Conservation (phyloP, 2,797 vertebrate genomes). For the Parotocinclus haroldoi region DNA sequence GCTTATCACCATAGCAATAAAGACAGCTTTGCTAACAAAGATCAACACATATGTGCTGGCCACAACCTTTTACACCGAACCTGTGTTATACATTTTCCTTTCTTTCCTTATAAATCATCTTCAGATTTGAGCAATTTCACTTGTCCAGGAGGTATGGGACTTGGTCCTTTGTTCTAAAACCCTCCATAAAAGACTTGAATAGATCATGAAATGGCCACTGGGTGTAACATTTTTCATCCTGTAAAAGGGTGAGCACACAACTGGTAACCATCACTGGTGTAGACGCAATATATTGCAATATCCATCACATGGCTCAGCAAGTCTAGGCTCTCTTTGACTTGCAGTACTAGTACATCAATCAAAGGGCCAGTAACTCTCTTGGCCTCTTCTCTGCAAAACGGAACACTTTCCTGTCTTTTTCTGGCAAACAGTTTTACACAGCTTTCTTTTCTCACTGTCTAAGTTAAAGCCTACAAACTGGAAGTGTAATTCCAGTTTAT, state of each 20-base stretch:
- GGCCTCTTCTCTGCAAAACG: slow-evolving; percentile 34
- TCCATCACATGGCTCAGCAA: slow-evolving; percentile 54
- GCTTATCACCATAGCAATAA: too few species aligned
- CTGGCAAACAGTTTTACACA: slow-evolving; percentile 32
- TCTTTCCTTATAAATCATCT: too few species aligned
- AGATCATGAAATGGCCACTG: slow-evolving; percentile 47
- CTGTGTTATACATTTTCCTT: too few species aligned
- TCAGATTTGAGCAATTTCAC: not conserved
- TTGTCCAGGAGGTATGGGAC: not conserved
- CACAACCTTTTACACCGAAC: too few species aligned
- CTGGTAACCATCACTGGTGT: slow-evolving; percentile 51
- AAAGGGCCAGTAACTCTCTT: slow-evolving; percentile 39
- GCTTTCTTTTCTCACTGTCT: too few species aligned
- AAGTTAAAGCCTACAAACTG: not conserved
- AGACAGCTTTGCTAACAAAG: too few species aligned
- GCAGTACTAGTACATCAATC: slow-evolving; percentile 55
- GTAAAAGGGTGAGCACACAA: slow-evolving; percentile 51
- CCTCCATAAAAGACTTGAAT: slow-evolving; percentile 27
- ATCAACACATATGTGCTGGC: too few species aligned
- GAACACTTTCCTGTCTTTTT: slow-evolving; percentile 30
- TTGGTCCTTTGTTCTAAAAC: slow-evolving; percentile 19
- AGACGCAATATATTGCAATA: slow-evolving; percentile 55
- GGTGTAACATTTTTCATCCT: slow-evolving; percentile 51
- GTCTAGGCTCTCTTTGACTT: slow-evolving; percentile 49
- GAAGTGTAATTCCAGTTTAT: too few species aligned